Evolutionary conservation across 1,140 invertebrate genomes (phyloP), one percentile per base, ranked within the genome.

Genomic region (Mya arenaria): DNA sequence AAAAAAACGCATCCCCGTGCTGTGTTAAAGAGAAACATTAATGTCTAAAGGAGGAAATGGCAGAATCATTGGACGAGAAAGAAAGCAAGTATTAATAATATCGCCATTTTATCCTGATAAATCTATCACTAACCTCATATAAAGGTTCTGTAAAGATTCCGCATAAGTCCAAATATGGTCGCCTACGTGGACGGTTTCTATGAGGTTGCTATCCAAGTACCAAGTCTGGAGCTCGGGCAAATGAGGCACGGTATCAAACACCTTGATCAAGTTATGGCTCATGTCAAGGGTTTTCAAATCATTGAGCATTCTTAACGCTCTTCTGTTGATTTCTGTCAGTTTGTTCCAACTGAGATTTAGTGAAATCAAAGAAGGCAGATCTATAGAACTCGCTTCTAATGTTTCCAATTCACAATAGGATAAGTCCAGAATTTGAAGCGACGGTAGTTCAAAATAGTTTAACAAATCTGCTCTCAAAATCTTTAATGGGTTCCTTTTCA

Each of bases 291-390:
- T 63, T n/a, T 73, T 13, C 6, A 82, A 36, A 15, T 58, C 32
- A 6, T 23, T 48, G n/a, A 82, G 23, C 79, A 82, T 82, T 36
- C 39, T 36, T 23, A 82, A 74, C 10, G 68, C 55, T 17, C 66
- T 58, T 15, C 23, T 15, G 4, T 52, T 58, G 13, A 82, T 56
- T 1, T 13, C 48, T 36, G 19, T 2, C 19, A 82, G 8, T 39
- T 28, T 32, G 41, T 82, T 82, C 79, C 79, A 82, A 48, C 79
- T 82, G 4, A 82, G 41, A 37, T 82, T 60, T 23, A 82, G 30
- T n/a, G 39, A 28, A 28, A 37, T 41, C 41, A 82, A 41, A 1
- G 69, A 37, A 0, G 79, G 69, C 30, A 82, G 37, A 28, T 82
- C 79, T 15, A 82, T 37, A n/a, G 56, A 34, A 19, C 32, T 23